These are phyloP conservation scores for Myiotriccus ornatus DNA, from an alignment of 2,797 vertebrate species.

Conservation along the genomic window DNA sequence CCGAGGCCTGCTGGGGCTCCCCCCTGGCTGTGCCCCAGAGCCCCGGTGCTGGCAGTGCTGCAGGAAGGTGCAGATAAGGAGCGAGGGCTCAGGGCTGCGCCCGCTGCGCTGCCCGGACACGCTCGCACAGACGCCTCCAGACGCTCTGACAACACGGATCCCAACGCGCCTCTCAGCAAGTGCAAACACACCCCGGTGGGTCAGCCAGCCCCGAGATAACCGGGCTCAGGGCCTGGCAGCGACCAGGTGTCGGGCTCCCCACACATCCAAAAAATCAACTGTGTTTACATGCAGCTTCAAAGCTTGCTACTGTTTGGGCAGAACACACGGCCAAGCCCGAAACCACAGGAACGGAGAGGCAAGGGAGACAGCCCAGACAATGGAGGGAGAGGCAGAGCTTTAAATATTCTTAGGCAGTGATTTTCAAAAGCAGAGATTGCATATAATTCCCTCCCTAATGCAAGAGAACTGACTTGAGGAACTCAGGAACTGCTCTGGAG, in stretches of 20 bases:
- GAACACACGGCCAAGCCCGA: background rate
- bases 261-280: background rate
- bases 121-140: slow-evolving; percentile 41
- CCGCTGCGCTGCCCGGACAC: slow-evolving; percentile 24
- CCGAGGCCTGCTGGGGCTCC: background rate
- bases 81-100: background rate
- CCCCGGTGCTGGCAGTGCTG: background rate
- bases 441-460: background rate
- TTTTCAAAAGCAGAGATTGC: slow-evolving; percentile 21
- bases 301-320: background rate
- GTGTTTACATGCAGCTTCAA: slow-evolving; percentile 36
- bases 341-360: slow-evolving; percentile 41
- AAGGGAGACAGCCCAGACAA: slow-evolving; percentile 17
- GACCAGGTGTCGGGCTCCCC: slow-evolving; percentile 1
- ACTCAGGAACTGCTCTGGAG: background rate
- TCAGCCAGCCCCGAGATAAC: background rate
- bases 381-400: slow-evolving; percentile 28
- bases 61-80: background rate
- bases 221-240: background rate
- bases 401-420: background rate
- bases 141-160: slow-evolving; percentile 40
- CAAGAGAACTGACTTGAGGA: background rate
- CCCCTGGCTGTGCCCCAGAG: too few species aligned
- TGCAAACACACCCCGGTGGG: slow-evolving; percentile 28
- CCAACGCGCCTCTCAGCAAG: slow-evolving; percentile 27